These are phyloP conservation scores for Crioceris asparagi DNA, from an alignment of 2,888 invertebrate genomes.

Conservation along the genomic window DNA sequence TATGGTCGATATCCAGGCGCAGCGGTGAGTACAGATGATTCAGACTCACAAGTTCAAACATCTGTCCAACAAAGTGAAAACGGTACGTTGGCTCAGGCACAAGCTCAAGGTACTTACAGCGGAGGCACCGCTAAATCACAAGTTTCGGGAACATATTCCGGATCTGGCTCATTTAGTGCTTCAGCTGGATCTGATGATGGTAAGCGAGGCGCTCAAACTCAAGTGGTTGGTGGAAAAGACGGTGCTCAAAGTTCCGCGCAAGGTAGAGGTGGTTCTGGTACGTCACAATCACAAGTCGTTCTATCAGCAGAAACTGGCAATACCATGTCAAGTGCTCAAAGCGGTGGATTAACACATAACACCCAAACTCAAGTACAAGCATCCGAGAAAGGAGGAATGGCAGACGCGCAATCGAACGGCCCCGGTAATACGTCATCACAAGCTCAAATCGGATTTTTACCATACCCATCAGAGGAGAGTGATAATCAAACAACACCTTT, in stretches of 20 bases:
- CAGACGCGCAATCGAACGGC: conserved; percentile 76
- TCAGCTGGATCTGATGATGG: conserved; percentile 70
- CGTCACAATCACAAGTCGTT: conserved; percentile 68
- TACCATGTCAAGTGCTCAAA: conserved; percentile 65
- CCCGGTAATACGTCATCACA: conserved; percentile 78
- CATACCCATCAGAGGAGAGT: conserved; percentile 52
- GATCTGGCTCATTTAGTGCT: conserved; percentile 70
- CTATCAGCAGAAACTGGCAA: conserved; percentile 66
- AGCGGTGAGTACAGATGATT: conserved; percentile 41
- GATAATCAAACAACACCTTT: conserved; percentile 47
- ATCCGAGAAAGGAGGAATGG: conserved; percentile 70
- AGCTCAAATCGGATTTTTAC: conserved; percentile 79
- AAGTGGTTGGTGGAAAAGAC: conserved; percentile 60
- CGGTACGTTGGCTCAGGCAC: conserved; percentile 65
- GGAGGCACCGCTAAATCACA: conserved; percentile 72
- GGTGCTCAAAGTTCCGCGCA: conserved; percentile 68
- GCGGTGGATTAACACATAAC: conserved; percentile 63
- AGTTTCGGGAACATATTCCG: conserved; percentile 69
- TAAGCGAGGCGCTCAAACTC: conserved; percentile 58
- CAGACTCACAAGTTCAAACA: conserved; percentile 64
- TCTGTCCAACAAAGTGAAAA: conserved; percentile 45
- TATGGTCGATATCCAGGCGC: conserved; percentile 1
- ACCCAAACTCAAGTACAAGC: conserved; percentile 72
- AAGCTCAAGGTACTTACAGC: conserved; percentile 64
- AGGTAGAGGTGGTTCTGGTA: conserved; percentile 60